Evolutionary conservation across 2,888 invertebrate species (phyloP).

Genomic region (Sipha maydis): DNA sequence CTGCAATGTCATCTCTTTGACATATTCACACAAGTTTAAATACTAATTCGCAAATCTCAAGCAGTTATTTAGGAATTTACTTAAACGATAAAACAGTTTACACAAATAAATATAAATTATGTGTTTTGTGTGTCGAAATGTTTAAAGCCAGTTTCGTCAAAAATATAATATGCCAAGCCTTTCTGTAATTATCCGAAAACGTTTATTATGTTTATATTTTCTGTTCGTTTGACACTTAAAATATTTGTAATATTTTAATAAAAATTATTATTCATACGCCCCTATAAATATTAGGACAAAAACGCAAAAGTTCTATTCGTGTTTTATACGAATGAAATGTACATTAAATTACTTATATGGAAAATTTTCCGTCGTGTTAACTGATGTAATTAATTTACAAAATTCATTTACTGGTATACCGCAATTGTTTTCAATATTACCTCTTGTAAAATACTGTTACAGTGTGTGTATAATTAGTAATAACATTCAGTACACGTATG

Average conservation of each 20-base stretch:
- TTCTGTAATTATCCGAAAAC: background rate
- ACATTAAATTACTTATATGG: background rate
- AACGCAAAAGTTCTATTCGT: background rate
- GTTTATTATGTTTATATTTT: background rate
- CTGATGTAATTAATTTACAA: background rate
- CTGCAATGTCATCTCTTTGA: too few relatives aligned
- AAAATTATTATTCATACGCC: too few relatives aligned
- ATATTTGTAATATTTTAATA: background rate
- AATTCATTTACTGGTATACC: too few relatives aligned
- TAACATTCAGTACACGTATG: too few relatives aligned
- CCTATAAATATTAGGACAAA: background rate
- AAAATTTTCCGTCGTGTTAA: background rate
- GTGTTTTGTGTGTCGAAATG: background rate
- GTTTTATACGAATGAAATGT: background rate
- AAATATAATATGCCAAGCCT: background rate
- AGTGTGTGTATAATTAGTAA: too few relatives aligned
- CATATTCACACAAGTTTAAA: background rate
- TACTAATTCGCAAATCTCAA: background rate
- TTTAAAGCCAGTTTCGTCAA: background rate
- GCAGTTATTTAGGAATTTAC: background rate
- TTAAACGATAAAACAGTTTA: background rate
- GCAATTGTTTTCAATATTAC: too few relatives aligned
- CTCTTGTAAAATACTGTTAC: too few relatives aligned
- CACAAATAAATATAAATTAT: background rate
- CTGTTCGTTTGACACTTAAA: background rate